Conservation (phyloP, 2,888 invertebrate species). For the Leptopilina syphax region DNA sequence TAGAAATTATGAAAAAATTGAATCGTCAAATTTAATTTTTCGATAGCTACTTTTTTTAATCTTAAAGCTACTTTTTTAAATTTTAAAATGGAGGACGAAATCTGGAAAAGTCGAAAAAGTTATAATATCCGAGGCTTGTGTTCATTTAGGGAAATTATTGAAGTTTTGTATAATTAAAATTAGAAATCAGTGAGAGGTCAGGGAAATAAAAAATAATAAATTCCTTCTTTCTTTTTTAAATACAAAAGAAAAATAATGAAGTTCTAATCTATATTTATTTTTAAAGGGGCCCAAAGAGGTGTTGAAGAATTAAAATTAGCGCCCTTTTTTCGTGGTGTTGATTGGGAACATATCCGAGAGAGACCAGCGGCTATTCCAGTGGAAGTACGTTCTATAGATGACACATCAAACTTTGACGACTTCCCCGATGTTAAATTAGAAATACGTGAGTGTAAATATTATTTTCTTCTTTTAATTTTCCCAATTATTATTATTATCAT, state of each 20-base stretch:
- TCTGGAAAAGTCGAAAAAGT: too few species aligned
- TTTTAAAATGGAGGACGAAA: too few species aligned
- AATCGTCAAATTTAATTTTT: too few species aligned
- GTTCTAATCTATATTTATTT: conserved; percentile 35
- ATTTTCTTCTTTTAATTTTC: not conserved
- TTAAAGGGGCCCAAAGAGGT: conserved; percentile 88
- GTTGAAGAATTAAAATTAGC: conserved; percentile 95
- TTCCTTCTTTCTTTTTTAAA: not conserved
- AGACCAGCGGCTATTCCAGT: conserved; percentile 98
- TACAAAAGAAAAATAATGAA: not conserved
- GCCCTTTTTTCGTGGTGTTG: conserved; percentile 97
- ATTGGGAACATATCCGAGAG: conserved; percentile 99
- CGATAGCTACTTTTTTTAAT: too few species aligned
- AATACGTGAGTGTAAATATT: conserved; percentile 88
- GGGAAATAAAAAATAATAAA: not conserved
- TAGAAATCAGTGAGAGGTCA: too few species aligned
- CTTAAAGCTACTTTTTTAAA: too few species aligned
- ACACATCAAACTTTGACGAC: conserved; percentile 99
- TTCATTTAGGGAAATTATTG: too few species aligned
- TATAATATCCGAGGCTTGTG: too few species aligned
- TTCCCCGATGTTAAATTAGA: conserved; percentile 99
- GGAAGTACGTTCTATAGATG: conserved; percentile 98
- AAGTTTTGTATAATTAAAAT: too few species aligned
- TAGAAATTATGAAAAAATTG: too few species aligned
- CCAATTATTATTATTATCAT: not conserved